phyloP scores from a whole-genome alignment of 2,113 vertebrate genomes.

The Proteles cristata region DNA sequence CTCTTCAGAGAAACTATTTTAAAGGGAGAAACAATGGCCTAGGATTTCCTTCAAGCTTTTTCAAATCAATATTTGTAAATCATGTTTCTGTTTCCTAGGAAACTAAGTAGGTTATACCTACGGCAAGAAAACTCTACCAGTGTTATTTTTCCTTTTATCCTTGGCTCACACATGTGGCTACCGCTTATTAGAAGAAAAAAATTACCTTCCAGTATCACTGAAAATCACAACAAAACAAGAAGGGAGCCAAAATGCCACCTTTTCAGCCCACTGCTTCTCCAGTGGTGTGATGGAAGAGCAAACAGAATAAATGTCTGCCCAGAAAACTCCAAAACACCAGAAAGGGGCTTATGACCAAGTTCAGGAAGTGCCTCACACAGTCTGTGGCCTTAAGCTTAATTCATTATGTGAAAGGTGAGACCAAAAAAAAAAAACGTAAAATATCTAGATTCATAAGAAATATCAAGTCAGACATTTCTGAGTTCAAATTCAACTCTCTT shows the following conservation, averaged over 20 bases:
- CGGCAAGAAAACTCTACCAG: constrained; percentile 66
- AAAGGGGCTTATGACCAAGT: not conserved
- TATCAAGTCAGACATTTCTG: not conserved
- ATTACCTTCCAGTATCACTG: not conserved
- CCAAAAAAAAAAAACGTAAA: not conserved
- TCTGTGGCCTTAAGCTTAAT: not conserved
- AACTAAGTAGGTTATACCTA: constrained; percentile 81
- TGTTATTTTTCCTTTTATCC: constrained; percentile 66
- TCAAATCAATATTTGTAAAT: constrained; percentile 84
- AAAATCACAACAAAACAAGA: constrained; percentile 26
- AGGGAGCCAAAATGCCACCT: not conserved
- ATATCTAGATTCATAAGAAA: not conserved
- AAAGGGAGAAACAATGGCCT: constrained; percentile 79
- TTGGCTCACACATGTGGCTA: constrained; percentile 46
- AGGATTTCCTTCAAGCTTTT: constrained; percentile 81
- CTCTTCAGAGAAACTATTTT: constrained; percentile 79
- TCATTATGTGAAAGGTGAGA: not conserved
- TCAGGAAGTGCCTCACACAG: not conserved
- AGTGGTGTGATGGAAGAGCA: not conserved
- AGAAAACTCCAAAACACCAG: not conserved
- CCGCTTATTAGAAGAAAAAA: constrained; percentile 62
- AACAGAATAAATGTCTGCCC: not conserved
- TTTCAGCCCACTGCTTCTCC: not conserved
- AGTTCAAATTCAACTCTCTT: constrained; percentile 27
- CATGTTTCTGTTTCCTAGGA: constrained; percentile 80